Evolutionary conservation across 2,113 vertebrate genomes (phyloP).

Genomic region (Mustela nigripes): DNA sequence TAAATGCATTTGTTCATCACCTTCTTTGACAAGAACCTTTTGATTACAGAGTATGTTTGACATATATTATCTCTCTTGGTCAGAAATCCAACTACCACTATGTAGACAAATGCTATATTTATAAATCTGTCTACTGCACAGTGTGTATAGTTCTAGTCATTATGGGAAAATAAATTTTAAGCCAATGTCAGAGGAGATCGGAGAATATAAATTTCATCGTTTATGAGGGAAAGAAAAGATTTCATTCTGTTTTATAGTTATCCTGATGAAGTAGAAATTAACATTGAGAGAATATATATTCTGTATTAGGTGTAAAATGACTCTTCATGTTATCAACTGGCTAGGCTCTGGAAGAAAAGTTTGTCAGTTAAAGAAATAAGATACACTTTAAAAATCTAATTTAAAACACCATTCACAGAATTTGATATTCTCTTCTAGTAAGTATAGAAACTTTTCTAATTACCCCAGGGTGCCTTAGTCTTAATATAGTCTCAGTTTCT

Average conservation of each 20-base stretch:
- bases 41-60: background rate
- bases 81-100: background rate
- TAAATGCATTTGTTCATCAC: background rate
- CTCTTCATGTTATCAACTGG: background rate
- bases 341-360: background rate
- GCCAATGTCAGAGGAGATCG: background rate
- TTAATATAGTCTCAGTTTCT: background rate
- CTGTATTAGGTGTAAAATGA: background rate
- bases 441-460: background rate
- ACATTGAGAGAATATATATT: background rate
- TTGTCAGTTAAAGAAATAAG: background rate
- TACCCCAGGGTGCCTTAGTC: background rate
- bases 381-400: background rate
- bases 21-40: background rate
- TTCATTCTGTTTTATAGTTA: background rate
- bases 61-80: background rate
- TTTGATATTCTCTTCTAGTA: background rate
- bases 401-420: background rate
- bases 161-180: conserved; percentile 41
- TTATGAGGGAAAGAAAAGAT: background rate
- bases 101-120: background rate
- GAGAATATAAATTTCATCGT: background rate
- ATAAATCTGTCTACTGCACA: background rate
- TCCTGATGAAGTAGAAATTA: background rate
- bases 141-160: background rate